A percentile compares a stretch with the other conserved stretches of the same genome.
Evolutionary conservation across 64 coral and sea anemone genomes (phyloP).

Genomic region (Pocillopora damicornis): DNA sequence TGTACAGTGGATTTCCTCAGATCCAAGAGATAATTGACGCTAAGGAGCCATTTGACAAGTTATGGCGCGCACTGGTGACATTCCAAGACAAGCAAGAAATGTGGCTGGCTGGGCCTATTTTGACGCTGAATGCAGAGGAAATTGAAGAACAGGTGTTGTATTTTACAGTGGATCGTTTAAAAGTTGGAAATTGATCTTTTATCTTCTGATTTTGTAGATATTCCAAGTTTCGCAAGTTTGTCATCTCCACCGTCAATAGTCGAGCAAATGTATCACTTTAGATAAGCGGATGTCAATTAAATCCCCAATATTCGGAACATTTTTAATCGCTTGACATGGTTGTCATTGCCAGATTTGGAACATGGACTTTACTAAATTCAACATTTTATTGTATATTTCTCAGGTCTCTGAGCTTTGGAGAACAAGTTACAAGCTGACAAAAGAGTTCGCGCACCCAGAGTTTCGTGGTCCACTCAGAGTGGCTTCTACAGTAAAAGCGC

Average conservation of each 20-base stretch:
- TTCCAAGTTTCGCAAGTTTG: too few species aligned
- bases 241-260: too few species aligned
- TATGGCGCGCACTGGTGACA: slow-evolving; percentile 87
- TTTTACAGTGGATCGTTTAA: neutral
- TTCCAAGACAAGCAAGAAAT: slow-evolving; percentile 79
- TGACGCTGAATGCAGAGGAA: slow-evolving; percentile 86
- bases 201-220: neutral
- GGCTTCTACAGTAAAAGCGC: slow-evolving; percentile 74
- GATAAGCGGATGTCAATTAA: too few species aligned
- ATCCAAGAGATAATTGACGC: slow-evolving; percentile 94
- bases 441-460: slow-evolving; percentile 90
- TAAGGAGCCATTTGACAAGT: slow-evolving; percentile 93
- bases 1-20: slow-evolving; percentile 70
- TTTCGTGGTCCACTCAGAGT: slow-evolving; percentile 86
- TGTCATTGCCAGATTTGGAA: too few species aligned
- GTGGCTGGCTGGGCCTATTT: slow-evolving; percentile 71
- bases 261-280: too few species aligned
- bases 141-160: slow-evolving; percentile 89
- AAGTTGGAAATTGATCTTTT: too few species aligned
- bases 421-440: slow-evolving; percentile 90
- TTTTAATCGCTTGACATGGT: too few species aligned
- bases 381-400: neutral
- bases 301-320: too few species aligned
- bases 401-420: slow-evolving; percentile 93
- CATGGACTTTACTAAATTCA: neutral